phyloP scores from a whole-genome alignment of 2,797 vertebrate species.

The Ceryle rudis region DNA sequence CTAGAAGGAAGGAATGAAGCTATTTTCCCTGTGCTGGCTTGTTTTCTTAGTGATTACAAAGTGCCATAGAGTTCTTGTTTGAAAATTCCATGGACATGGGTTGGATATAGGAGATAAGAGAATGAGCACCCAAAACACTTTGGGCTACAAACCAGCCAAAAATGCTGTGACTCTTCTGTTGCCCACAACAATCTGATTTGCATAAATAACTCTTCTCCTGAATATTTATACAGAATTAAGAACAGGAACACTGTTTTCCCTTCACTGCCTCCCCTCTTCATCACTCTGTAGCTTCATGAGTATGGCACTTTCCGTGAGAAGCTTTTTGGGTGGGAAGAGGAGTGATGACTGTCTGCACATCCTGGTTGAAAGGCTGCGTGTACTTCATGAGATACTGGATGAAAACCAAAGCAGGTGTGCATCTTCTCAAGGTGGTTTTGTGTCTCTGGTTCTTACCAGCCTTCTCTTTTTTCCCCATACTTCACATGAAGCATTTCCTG shows the following conservation, averaged over 20 bases:
- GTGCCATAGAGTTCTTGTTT: not conserved
- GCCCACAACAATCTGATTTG: not conserved
- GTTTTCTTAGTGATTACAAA: not conserved
- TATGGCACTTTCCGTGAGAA: not conserved
- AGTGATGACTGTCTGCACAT: not conserved
- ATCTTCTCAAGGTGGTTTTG: not conserved
- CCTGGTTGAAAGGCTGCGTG: not conserved
- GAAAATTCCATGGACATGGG: not conserved
- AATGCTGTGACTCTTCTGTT: not conserved
- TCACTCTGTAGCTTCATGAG: not conserved
- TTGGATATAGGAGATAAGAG: accelerated
- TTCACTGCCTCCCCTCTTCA: not conserved
- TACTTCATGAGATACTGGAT: not conserved
- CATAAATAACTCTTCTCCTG: not conserved
- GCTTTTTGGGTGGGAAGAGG: not conserved
- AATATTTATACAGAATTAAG: not conserved
- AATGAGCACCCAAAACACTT: not conserved
- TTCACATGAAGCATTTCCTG: not conserved
- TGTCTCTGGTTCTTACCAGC: not conserved
- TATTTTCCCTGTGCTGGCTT: not conserved
- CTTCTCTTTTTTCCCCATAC: not conserved
- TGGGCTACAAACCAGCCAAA: not conserved
- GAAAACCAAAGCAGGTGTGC: not conserved
- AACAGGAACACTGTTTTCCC: not conserved
- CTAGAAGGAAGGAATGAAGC: not conserved